Evolutionary conservation across 2,797 vertebrate species (phyloP), one percentile per base, ranked within the genome.

Genomic region (Sebastes miniatus): DNA sequence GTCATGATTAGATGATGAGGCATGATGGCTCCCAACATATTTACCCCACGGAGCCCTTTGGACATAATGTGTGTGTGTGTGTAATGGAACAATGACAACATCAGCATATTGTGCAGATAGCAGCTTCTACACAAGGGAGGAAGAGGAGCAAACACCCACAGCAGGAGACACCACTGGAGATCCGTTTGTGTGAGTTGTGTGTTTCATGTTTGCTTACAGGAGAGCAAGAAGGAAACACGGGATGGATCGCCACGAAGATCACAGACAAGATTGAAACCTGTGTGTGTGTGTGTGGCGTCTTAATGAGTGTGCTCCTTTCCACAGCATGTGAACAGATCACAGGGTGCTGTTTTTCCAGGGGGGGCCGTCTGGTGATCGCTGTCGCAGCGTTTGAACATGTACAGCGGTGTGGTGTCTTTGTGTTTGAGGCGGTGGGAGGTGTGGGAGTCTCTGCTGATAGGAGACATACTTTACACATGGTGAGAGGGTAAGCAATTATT

Each of bases 1-100:
- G 70, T 89, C 76, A 87, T 92, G 88, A 92, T 92, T 85, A 89
- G 85, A 91, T 91, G 88, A 92, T 94, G 88, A 81, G 86, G 77
- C 69, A 71, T 85, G 83, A 91, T 89, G 90, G 86, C 89, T 91
- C 63, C 77, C 72, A 92, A 89, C 87, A 88, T 92, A 90, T 92
- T 93, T 89, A 83, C 76, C 80, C 73, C 70, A 73, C 47, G 24
- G 80, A 86, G 69, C 54, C 81, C 83, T 82, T 79, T 84, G 83
- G 85, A 88, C 79, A 74, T 43, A 43, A 31, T 34, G 34, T 73
- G 50, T 67, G 22, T 25, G 43, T 43, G 32, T 43, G 36, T 25
- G 31, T 34, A 63, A 69, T 57, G 68, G 36, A 79, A 74, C 57
- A 61, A 25, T 80, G 83, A 86, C 71, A 81, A 79, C 85, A 91